phyloP scores from a whole-genome alignment of 2,113 vertebrate genomes.

The Odontophorus gujanensis region DNA sequence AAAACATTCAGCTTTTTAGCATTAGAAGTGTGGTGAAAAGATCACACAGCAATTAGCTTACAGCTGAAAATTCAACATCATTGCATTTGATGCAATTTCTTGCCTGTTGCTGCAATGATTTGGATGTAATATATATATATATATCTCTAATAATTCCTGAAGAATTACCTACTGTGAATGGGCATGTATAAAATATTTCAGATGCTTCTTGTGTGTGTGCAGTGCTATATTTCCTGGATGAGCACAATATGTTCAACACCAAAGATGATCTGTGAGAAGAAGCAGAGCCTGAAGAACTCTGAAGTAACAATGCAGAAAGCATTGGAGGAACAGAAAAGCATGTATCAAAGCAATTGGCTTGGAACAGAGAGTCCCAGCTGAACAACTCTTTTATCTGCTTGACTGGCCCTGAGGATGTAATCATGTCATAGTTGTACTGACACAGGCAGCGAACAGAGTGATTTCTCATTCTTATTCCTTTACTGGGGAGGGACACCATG shows the following conservation, averaged over 20 bases:
- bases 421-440: accelerated
- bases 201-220: not conserved
- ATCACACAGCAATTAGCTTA: not conserved
- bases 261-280: conserved; percentile 16
- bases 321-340: not conserved
- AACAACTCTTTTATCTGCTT: not conserved
- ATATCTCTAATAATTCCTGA: not conserved
- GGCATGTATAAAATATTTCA: not conserved
- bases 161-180: not conserved
- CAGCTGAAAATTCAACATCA: conserved; percentile 36
- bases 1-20: conserved; percentile 2
- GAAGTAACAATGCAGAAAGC: not conserved
- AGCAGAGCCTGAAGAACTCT: not conserved
- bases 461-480: not conserved
- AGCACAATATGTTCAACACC: not conserved
- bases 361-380: not conserved
- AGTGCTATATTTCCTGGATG: not conserved
- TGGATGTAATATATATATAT: not conserved
- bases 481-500: not conserved
- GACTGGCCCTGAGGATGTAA: not conserved
- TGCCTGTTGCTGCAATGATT: not conserved
- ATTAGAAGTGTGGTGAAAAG: not conserved
- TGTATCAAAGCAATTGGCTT: not conserved
- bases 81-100: not conserved
- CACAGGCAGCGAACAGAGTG: not conserved